A percentile compares a stretch with the other conserved stretches of the same genome.
These are phyloP conservation scores for Sarotherodon lohbergeri DNA, from an alignment of 2,113 vertebrate genomes.

Conservation along the genomic window DNA sequence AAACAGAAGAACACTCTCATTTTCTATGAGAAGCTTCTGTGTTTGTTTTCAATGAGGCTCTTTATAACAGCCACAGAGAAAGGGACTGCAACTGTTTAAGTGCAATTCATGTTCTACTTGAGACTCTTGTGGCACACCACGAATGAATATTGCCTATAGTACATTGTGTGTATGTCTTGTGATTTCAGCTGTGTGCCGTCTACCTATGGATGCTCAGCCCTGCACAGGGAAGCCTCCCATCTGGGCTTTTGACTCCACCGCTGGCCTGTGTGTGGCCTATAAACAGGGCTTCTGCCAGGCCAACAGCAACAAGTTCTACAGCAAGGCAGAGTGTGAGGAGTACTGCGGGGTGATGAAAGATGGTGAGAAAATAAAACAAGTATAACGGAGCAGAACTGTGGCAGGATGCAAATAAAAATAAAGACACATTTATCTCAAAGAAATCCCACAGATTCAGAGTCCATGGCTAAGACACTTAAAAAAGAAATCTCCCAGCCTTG, in stretches of 20 bases:
- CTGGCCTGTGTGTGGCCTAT: slow-evolving; percentile 80
- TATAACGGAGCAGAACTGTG: background rate
- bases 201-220: slow-evolving; percentile 71
- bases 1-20: background rate
- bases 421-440: background rate
- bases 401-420: background rate
- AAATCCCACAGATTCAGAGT: background rate
- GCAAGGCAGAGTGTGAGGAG: slow-evolving; percentile 89
- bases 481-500: background rate
- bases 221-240: slow-evolving; percentile 51
- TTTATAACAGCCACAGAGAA: background rate
- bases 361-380: slow-evolving; percentile 63
- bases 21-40: background rate
- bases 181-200: slow-evolving; percentile 82
- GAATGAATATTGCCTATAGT: background rate
- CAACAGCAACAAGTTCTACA: slow-evolving; percentile 94
- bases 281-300: slow-evolving; percentile 76
- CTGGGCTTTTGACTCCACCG: slow-evolving; percentile 80
- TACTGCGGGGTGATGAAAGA: slow-evolving; percentile 79
- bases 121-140: background rate
- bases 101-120: background rate
- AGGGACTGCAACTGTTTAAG: background rate
- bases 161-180: background rate
- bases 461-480: background rate
- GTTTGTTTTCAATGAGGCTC: background rate